Evolutionary conservation across 2,113 vertebrate species (phyloP), one percentile per base, ranked within the genome.

Genomic region (Cepphus grylle): DNA sequence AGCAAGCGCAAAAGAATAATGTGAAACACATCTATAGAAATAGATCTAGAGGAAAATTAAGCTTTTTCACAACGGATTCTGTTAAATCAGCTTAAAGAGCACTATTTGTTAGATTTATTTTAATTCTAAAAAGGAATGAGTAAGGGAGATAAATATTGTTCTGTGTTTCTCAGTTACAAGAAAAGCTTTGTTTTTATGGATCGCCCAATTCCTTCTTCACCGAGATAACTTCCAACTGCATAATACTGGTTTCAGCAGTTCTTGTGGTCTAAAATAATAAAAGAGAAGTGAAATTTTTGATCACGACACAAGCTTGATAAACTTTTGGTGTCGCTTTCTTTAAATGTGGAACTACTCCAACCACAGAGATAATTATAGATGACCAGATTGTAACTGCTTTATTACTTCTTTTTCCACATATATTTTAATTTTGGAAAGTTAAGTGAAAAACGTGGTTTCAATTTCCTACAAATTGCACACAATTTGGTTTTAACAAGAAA

Each of bases 381-480:
- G 97, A 98, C 98, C 98, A 98, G 97, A 98, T 72, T 98, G 98
- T 98, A 98, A 98, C 98, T 98, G 98, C 97, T 98, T 98, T 98
- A 98, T 98, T 98, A 96, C 98, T 98, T 97, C 97, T 98, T 97
- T 98, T 98, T 94, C 97, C 96, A 98, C 98, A 98, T 98, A 98
- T 98, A 98, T 98, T 98, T 98, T 98, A 98, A 98, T 98, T 98
- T 98, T 98, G 97, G 97, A 98, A 98, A 98, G 95, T 98, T 98
- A 98, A 98, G 98, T 98, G 97, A 98, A 98, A 98, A 98, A 98
- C 98, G 98, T 98, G 98, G 98, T 98, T 98, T 98, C 97, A 96
- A 97, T 98, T 98, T 98, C 97, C 97, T 97, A 98, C 97, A 98
- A 98, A 98, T 97, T 98, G 97, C 94, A 97, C 97, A 97, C 97